phyloP scores from a whole-genome alignment of 2,888 invertebrate species.

The Chromoteleia sp. region DNA sequence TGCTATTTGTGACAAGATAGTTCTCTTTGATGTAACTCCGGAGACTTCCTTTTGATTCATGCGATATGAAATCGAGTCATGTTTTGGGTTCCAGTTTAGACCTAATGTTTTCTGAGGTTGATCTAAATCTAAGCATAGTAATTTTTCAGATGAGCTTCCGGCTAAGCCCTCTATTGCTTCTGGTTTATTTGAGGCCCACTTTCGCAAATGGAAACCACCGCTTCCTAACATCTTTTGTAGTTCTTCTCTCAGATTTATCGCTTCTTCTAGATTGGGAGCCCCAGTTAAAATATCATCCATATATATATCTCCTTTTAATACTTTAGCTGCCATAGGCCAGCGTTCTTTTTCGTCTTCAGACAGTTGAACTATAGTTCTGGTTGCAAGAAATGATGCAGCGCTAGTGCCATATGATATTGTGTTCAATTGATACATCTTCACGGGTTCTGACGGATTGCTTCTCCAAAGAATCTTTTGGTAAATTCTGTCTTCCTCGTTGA shows the following conservation, averaged over 20 bases:
- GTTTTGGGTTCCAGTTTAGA: slow-evolving; percentile 5
- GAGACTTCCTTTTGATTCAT: no score
- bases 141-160: no score
- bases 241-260: slow-evolving; percentile 4
- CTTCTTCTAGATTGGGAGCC: no score
- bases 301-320: background rate
- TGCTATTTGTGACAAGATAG: slow-evolving; percentile 15
- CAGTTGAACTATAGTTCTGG: background rate
- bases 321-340: background rate
- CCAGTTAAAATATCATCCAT: slow-evolving; percentile 15
- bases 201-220: slow-evolving; percentile 15
- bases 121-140: no score
- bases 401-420: background rate
- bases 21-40: background rate
- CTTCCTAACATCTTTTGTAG: background rate
- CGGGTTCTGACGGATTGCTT: no score
- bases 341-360: background rate
- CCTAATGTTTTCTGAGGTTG: no score
- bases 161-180: background rate
- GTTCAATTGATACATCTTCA: background rate
- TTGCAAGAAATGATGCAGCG: background rate
- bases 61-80: background rate
- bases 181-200: slow-evolving; percentile 15
- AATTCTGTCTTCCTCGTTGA: background rate
- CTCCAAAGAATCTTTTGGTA: slow-evolving; percentile 3